Evolutionary conservation across 2,888 invertebrate species (phyloP).

Genomic region (Arctia plantaginis): DNA sequence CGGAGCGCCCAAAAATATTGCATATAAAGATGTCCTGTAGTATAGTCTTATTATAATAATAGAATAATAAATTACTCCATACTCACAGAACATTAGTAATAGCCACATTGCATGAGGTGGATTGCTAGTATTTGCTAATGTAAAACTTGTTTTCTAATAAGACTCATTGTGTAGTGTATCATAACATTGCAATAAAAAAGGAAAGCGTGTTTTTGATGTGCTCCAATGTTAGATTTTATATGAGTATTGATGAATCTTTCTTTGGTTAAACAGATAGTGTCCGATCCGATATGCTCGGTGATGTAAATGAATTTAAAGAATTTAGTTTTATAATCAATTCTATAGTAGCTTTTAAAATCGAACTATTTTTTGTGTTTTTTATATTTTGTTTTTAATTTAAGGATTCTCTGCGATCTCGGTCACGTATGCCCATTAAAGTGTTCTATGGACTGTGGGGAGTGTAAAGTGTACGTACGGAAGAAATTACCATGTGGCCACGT

Average conservation of each 20-base stretch:
- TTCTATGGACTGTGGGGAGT: constrained; percentile 74
- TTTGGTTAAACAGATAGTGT: no score
- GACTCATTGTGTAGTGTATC: not conserved
- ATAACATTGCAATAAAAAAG: not conserved
- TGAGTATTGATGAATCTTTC: not conserved
- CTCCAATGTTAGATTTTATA: not conserved
- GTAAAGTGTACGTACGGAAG: constrained; percentile 72
- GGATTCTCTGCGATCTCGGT: constrained; percentile 77
- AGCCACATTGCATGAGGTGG: no score
- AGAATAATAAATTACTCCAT: no score
- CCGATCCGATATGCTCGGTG: no score
- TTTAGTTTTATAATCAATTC: not conserved
- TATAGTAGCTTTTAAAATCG: not conserved
- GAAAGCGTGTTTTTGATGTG: not conserved
- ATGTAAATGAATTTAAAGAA: not conserved
- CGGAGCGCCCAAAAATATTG: no score
- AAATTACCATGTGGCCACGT: constrained; percentile 83
- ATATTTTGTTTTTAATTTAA: constrained; percentile 51
- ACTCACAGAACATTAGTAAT: no score
- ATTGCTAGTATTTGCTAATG: no score
- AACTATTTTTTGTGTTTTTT: not conserved
- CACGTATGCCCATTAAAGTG: constrained; percentile 86
- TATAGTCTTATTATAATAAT: no score
- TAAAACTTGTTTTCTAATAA: no score
- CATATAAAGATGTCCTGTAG: no score